Percentiles rank a stretch among this genome's conserved stretches.
These are phyloP conservation scores for Mizuhopecten yessoensis DNA, from an alignment of 1,140 invertebrate genomes.

Conservation along the genomic window DNA sequence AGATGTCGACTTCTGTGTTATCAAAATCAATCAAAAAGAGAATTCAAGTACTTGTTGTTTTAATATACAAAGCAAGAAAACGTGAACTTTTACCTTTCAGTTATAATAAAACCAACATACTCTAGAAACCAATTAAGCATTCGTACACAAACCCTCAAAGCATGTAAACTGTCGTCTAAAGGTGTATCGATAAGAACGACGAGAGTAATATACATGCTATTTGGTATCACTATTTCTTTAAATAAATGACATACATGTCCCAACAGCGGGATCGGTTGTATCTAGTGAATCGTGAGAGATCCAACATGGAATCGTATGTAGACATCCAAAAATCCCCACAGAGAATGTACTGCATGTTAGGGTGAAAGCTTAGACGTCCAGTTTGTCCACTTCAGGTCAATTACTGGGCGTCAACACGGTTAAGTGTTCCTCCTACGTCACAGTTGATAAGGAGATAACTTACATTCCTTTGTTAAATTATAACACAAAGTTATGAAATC, in stretches of 20 bases:
- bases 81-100: background rate
- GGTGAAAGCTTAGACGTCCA: background rate
- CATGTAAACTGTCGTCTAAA: conserved; percentile 19
- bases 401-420: background rate
- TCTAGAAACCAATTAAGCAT: background rate
- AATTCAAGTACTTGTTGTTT: background rate
- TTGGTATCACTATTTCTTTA: background rate
- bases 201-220: background rate
- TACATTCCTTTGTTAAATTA: background rate
- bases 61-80: background rate
- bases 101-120: background rate
- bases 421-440: background rate
- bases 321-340: background rate
- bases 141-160: background rate
- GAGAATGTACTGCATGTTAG: background rate
- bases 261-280: background rate
- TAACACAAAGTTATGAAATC: background rate
- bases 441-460: background rate
- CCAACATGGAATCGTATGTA: background rate
- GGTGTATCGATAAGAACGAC: background rate
- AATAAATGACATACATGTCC: background rate
- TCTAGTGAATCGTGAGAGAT: background rate
- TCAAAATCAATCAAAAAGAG: background rate
- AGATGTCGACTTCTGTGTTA: background rate
- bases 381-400: conserved; percentile 32